These are phyloP conservation scores for Calcarius lapponicus DNA, from an alignment of 2,797 vertebrate genomes.

Conservation along the genomic window DNA sequence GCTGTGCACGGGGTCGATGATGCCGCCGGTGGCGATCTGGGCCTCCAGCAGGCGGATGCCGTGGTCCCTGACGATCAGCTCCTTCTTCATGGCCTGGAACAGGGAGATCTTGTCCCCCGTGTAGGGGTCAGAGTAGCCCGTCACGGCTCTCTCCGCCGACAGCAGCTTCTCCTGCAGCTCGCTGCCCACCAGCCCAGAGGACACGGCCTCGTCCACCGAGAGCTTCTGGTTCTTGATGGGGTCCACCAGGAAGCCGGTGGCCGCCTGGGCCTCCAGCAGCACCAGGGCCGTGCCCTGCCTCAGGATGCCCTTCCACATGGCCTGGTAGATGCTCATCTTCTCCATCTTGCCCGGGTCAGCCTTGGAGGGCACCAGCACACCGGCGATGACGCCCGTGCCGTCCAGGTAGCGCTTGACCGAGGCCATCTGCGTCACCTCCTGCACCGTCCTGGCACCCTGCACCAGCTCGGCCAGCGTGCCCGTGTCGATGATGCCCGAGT, in stretches of 20 bases:
- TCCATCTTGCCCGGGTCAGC: accelerated
- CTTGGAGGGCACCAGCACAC: constrained; percentile 79
- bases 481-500: too few species aligned
- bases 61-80: not conserved
- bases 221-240: constrained; percentile 79
- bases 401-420: too few species aligned
- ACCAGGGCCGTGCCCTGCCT: not conserved
- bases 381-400: constrained; percentile 70
- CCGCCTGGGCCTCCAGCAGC: constrained; percentile 39
- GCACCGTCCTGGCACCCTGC: too few species aligned
- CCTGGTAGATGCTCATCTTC: constrained; percentile 67
- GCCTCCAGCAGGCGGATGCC: not conserved
- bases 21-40: too few species aligned
- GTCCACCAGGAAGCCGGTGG: constrained; percentile 81
- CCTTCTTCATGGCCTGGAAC: not conserved
- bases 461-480: too few species aligned
- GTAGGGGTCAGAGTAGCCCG: not conserved
- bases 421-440: too few species aligned
- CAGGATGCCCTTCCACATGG: constrained; percentile 28
- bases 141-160: not conserved
- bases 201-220: constrained; percentile 84
- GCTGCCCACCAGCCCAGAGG: constrained; percentile 74
- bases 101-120: not conserved
- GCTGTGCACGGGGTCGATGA: constrained; percentile 42
- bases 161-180: not conserved